Percentiles rank a stretch among this genome's conserved stretches.
These are phyloP conservation scores for Isaurus tuberculatus DNA, from an alignment of 92 coral and sea anemone genomes.

Conservation along the genomic window DNA sequence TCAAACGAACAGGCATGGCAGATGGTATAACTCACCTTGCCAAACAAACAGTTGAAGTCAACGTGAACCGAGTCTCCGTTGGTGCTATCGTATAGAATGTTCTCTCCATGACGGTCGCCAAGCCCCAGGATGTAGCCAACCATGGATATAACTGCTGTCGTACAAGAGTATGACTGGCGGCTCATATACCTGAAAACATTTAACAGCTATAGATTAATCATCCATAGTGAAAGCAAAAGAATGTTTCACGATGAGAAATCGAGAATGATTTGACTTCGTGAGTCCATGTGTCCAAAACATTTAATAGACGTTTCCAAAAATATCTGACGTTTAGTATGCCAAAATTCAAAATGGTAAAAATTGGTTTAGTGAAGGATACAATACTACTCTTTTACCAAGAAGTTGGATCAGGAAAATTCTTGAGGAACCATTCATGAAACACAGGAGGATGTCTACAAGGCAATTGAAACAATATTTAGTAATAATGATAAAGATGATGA, in stretches of 20 bases:
- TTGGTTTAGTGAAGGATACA: neutral
- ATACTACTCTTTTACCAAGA: slow-evolving; percentile 84
- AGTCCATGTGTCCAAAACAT: too few species aligned
- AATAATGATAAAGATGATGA: neutral
- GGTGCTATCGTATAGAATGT: slow-evolving; percentile 92
- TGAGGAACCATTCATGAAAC: slow-evolving; percentile 95
- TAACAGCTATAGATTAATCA: neutral
- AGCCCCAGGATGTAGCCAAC: slow-evolving; percentile 97
- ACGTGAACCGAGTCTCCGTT: slow-evolving; percentile 98
- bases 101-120: slow-evolving; percentile 98
- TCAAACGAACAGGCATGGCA: neutral
- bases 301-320: too few species aligned
- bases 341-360: too few species aligned
- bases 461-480: neutral
- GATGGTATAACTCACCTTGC: slow-evolving; percentile 67
- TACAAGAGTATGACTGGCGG: slow-evolving; percentile 96
- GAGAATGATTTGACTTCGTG: too few species aligned
- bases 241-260: too few species aligned
- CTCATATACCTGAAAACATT: slow-evolving; percentile 79
- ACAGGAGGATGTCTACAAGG: slow-evolving; percentile 85
- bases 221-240: too few species aligned
- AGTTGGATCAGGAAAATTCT: slow-evolving; percentile 94
- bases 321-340: too few species aligned
- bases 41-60: slow-evolving; percentile 94
- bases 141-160: slow-evolving; percentile 99